phyloP scores from a whole-genome alignment of 2,797 vertebrate genomes.

The Dallia pectoralis region DNA sequence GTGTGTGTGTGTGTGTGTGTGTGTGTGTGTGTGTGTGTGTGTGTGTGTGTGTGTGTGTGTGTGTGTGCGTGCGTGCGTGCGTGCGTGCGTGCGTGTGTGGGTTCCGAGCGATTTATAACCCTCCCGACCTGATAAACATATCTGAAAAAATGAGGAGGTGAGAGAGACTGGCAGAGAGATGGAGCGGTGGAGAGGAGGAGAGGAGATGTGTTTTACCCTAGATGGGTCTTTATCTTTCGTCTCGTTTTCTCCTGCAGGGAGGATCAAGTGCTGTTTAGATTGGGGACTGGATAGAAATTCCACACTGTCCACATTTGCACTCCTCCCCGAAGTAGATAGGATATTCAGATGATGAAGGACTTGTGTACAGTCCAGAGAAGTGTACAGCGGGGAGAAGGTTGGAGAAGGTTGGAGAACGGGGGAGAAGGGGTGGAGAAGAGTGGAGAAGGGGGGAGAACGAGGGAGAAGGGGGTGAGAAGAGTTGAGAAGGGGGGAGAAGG shows the following conservation, averaged over 20 bases:
- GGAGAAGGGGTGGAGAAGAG: not conserved
- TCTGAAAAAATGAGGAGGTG: constrained; percentile 26
- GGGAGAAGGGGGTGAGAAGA: not conserved
- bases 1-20: not conserved
- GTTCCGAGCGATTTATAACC: constrained; percentile 54
- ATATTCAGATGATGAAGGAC: constrained; percentile 27
- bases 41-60: constrained; percentile 2
- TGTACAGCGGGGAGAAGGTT: not conserved
- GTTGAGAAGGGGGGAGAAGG: not conserved
- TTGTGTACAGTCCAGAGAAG: not conserved
- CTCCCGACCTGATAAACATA: constrained; percentile 49
- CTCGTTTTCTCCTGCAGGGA: constrained; percentile 18
- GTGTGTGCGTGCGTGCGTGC: not conserved
- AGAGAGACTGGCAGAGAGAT: not conserved
- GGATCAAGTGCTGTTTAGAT: constrained; percentile 74
- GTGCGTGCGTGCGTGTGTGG: not conserved
- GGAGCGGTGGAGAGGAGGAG: constrained; percentile 1
- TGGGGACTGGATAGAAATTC: constrained; percentile 81
- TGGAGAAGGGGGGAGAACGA: not conserved
- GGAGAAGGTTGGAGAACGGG: too few species aligned
- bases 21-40: constrained; percentile 6
- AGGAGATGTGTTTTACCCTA: constrained; percentile 66
- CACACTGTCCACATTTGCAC: constrained; percentile 40
- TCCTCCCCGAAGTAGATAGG: constrained; percentile 47
- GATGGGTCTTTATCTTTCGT: constrained; percentile 55